Evolutionary conservation across 2,797 vertebrate genomes (phyloP).

Genomic region (Mormyrus proboscirostris): DNA sequence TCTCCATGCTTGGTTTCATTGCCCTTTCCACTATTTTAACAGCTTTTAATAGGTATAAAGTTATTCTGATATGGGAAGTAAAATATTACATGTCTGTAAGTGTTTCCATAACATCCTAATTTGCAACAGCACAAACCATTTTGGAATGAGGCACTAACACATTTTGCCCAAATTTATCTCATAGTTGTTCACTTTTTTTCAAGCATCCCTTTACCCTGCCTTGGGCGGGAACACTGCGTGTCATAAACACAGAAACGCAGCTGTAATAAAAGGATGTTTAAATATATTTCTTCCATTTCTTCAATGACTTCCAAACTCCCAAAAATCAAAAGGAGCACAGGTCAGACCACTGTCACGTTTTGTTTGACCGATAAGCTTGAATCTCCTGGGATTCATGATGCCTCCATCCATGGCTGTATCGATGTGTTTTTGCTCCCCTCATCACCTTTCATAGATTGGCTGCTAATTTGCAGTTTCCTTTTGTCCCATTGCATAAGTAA

Average conservation of each 20-base stretch:
- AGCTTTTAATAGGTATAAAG: neutral
- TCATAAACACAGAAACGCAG: neutral
- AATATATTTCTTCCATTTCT: neutral
- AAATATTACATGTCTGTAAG: neutral
- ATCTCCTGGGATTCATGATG: neutral
- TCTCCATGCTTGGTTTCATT: neutral
- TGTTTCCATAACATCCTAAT: neutral
- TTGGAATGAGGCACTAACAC: neutral
- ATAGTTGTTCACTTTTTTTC: neutral
- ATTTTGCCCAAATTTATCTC: neutral
- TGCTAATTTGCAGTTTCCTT: neutral
- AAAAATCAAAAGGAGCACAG: neutral
- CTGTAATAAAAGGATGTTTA: neutral
- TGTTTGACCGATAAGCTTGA: neutral
- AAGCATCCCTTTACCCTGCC: neutral
- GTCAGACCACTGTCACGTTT: neutral
- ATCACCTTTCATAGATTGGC: neutral
- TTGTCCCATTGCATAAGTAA: neutral
- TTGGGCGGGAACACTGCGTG: neutral
- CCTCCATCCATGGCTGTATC: neutral
- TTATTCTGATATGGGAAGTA: conserved; percentile 6
- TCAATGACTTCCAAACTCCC: neutral
- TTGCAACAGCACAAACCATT: neutral
- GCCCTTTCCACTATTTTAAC: neutral
- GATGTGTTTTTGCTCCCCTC: neutral